Base-by-base conservation (phyloP, 2,797 vertebrate species). In the Benthosema pterotum region DNA sequence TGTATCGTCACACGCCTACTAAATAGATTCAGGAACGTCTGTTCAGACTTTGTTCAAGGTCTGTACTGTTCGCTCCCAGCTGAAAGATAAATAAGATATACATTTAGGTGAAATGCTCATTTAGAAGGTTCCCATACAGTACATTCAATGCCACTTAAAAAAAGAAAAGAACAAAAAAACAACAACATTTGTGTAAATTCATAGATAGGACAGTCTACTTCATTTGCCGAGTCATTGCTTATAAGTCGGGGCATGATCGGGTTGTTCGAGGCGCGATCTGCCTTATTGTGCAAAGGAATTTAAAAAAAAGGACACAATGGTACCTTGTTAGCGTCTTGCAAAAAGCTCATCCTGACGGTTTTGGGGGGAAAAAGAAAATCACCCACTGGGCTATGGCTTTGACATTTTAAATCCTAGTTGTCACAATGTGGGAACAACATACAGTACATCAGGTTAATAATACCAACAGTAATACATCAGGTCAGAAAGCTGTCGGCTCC, bases 321-420 rank as follows among this genome's bases (percentile, higher is more conserved):
- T 9, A 52, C 28, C 9, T 22, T 4, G 14, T 65, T 13, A 14
- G 1, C 6, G 25, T 63, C 3, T 2, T 11, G 49, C 22, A 13
- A 60, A 42, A 65, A 3, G 50, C 60, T 63, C 17, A 64, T 65
- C 60, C 67, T 60, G 65, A 79, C 58, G 60, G 48, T 38, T 13
- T 47, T n/a, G n/a, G n/a, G n/a, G n/a, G n/a, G n/a, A n/a, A n/a
- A n/a, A n/a, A n/a, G n/a, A 5, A 58, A 57, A 62, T 52, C 59
- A 28, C 50, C 43, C 16, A n/a, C 32, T 18, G 18, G 18, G 11
- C 52, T 77, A 71, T 74, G 73, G 71, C 75, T 77, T n/a, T 74
- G 1, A 38, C 59, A 53, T 77, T 25, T 74, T 1, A 38, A 61
- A 53, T 42, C 2, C 2, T 38, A 38, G 32, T 38, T 15, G 47